A percentile compares a stretch with the other conserved stretches of the same genome.
These are phyloP conservation scores for Casuarius casuarius DNA, from an alignment of 2,113 vertebrate genomes.

Conservation along the genomic window DNA sequence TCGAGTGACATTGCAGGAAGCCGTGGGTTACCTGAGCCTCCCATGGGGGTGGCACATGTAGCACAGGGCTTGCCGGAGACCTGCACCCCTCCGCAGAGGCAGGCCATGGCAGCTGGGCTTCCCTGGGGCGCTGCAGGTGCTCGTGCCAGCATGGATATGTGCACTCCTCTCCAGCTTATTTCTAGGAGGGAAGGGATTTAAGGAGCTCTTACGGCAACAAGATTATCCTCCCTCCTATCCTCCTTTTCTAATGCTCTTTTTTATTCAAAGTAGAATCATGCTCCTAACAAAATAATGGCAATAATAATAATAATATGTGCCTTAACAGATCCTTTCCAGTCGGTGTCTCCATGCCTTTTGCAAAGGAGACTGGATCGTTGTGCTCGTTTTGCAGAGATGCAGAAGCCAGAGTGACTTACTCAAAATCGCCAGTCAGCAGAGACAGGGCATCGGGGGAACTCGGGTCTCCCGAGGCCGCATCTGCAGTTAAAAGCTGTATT, in stretches of 20 bases:
- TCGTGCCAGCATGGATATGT: fast-evolving
- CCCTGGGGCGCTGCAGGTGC: fast-evolving
- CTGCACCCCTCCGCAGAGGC: not conserved
- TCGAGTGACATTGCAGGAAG: not conserved
- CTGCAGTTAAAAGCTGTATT: not conserved
- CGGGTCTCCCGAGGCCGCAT: not conserved
- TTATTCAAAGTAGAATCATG: not conserved
- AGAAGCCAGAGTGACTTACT: not conserved
- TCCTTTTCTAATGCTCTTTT: not conserved
- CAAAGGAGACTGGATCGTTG: not conserved
- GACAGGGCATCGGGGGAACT: not conserved
- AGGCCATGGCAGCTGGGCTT: not conserved
- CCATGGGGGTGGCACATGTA: not conserved
- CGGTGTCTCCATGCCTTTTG: not conserved
- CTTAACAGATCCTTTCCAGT: not conserved
- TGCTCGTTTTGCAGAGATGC: not conserved
- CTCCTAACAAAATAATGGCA: not conserved
- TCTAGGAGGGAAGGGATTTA: not conserved
- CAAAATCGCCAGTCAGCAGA: not conserved
- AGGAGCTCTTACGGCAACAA: not conserved
- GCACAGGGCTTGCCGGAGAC: not conserved
- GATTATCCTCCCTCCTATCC: not conserved
- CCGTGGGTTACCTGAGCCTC: not conserved
- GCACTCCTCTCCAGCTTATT: too few relatives aligned
- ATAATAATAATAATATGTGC: not conserved